Evolutionary conservation across 2,888 invertebrate genomes (phyloP), one percentile per base, ranked within the genome.

Genomic region (Pachliopta kotzebuea): DNA sequence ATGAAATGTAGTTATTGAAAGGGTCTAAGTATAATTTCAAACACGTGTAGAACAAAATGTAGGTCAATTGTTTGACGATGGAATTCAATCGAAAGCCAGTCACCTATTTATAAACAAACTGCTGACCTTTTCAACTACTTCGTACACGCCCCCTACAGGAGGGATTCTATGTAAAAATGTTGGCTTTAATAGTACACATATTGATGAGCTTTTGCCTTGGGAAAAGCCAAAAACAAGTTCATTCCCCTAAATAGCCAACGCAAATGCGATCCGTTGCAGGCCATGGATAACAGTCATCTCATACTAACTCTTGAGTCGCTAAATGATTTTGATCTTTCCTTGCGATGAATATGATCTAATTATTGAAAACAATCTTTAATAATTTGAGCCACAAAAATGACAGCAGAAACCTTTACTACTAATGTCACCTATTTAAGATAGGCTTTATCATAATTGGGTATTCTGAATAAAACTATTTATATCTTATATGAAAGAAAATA

Each of bases 71-170:
- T 68, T 68, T 69, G 72, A 69, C 68, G 71, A 67, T 70, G 66
- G 64, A 60, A 67, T 62, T 68, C 63, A 71, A 74, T 73, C 71
- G 72, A 74, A 74, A 72, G 69, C 66, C 67, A 70, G 63, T 68
- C 65, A 69, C 70, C 74, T 72, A 75, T 75, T 74, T 75, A 74
- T 73, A 75, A 73, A 72, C 71, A 72, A 71, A 70, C 70, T 67
- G 68, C 63, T 68, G 69, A 65, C 67, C 66, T 65, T 71, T 67
- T 63, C 66, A 69, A 69, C 68, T 65, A 65, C 66, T 68, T 68
- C 65, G 53, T 62, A 62, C 53, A 9, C 11, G n/a, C 45, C 7
- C 45, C 45, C 4, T 45, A 45, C 45, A 45, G 45, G n/a, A 45
- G 45, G 45, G 18, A n/a, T n/a, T 45, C 0, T 45, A 8, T 45